phyloP scores from a whole-genome alignment of 2,113 vertebrate species.

The Oryzias melastigma region DNA sequence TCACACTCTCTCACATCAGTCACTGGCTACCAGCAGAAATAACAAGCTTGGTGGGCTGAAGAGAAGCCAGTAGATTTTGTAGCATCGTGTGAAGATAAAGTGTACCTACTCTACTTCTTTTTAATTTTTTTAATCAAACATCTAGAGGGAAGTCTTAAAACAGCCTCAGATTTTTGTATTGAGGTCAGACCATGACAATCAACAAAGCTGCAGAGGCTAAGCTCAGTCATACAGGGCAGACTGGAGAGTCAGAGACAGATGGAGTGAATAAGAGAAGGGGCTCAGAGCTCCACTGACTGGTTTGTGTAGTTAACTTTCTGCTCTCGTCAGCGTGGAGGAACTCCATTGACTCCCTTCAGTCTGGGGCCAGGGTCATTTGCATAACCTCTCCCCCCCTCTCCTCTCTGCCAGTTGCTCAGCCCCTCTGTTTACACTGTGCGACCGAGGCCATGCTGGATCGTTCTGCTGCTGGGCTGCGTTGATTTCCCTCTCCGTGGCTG shows the following conservation, averaged over 20 bases:
- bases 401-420: conserved; percentile 51
- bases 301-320: conserved; percentile 72
- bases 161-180: conserved; percentile 8
- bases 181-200: conserved; percentile 25
- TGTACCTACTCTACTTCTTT: background rate
- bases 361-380: conserved; percentile 65
- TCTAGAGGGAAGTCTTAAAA: conserved; percentile 3
- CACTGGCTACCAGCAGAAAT: conserved; percentile 40
- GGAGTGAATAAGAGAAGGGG: conserved; percentile 19
- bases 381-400: conserved; percentile 65
- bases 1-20: conserved; percentile 62
- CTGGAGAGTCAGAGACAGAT: conserved; percentile 23
- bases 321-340: conserved; percentile 57
- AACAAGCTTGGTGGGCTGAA: conserved; percentile 27
- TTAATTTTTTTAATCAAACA: conserved; percentile 11
- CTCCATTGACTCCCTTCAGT: conserved; percentile 67
- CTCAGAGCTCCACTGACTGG: conserved; percentile 51
- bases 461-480: conserved; percentile 57
- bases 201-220: conserved; percentile 13
- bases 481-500: conserved; percentile 53
- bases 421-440: conserved; percentile 59
- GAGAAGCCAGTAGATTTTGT: conserved; percentile 19
- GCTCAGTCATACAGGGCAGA: conserved; percentile 25
- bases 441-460: conserved; percentile 60
- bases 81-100: conserved; percentile 12